Conservation (phyloP, 2,797 vertebrate genomes). For the Oreochromis grahami region DNA sequence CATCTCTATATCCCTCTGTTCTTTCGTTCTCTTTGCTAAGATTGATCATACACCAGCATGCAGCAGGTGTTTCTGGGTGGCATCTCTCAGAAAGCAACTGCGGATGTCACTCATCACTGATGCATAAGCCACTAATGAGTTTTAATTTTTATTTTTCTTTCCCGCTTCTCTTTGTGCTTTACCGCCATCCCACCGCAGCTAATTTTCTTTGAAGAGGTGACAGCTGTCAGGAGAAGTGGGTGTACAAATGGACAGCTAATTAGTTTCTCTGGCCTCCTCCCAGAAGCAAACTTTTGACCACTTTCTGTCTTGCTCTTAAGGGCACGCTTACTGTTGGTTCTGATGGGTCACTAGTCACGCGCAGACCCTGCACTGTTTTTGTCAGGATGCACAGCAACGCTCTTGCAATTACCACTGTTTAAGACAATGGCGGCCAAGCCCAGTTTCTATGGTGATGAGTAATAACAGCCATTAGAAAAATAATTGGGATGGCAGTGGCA, state of each 20-base stretch:
- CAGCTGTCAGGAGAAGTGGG: constrained; percentile 68
- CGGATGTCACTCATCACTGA: constrained; percentile 28
- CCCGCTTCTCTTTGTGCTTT: constrained; percentile 15
- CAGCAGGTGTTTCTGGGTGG: constrained; percentile 57
- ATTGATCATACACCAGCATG: constrained; percentile 40
- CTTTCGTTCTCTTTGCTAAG: neutral
- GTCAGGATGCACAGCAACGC: constrained; percentile 43
- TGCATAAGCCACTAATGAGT: neutral
- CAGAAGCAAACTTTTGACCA: constrained; percentile 42
- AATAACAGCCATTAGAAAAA: constrained; percentile 80
- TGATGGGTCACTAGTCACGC: constrained; percentile 54
- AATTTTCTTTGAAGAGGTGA: constrained; percentile 63
- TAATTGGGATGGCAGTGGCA: constrained; percentile 71
- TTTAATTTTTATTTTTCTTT: constrained; percentile 19
- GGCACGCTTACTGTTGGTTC: neutral
- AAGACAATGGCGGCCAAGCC: constrained; percentile 65
- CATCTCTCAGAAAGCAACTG: constrained; percentile 23
- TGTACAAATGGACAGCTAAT: constrained; percentile 63
- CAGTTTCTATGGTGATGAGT: constrained; percentile 71
- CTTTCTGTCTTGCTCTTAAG: constrained; percentile 11
- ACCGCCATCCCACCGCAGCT: constrained; percentile 17
- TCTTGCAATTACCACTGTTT: constrained; percentile 60
- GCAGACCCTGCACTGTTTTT: constrained; percentile 12
- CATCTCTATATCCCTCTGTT: constrained; percentile 18
- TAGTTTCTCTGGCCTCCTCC: constrained; percentile 51